Percentiles rank a stretch among this genome's conserved stretches.
Evolutionary conservation across 1,140 invertebrate genomes (phyloP).

Genomic region (Ylistrum balloti): DNA sequence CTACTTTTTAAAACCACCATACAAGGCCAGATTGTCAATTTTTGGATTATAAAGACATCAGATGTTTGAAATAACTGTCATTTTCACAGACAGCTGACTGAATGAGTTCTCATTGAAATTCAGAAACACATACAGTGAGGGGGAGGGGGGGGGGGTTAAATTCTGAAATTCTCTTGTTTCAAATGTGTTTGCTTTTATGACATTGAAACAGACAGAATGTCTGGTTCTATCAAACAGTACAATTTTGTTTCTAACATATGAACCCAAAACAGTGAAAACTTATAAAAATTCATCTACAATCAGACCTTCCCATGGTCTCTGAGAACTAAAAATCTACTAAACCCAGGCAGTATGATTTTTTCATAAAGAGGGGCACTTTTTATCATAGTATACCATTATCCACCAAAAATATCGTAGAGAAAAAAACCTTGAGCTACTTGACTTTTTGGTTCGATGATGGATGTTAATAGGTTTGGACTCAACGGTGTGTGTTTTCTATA

Average conservation of each 20-base stretch:
- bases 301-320: neutral
- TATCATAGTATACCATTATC: neutral
- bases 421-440: neutral
- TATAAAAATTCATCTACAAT: too few species aligned
- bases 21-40: neutral
- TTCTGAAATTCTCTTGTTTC: neutral
- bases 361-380: neutral
- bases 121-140: neutral
- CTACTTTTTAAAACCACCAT: too few species aligned
- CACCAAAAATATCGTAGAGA: neutral
- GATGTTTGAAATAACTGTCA: neutral
- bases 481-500: neutral
- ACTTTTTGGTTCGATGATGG: neutral
- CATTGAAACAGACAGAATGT: neutral
- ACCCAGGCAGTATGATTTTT: neutral
- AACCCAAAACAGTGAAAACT: neutral
- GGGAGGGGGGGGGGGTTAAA: neutral
- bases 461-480: neutral
- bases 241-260: neutral
- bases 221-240: neutral
- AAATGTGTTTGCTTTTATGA: neutral
- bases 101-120: constrained; percentile 6
- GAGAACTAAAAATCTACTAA: neutral
- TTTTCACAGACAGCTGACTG: neutral
- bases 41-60: neutral